Conservation (phyloP, 2,888 invertebrate genomes). For the Meta bourneti region DNA sequence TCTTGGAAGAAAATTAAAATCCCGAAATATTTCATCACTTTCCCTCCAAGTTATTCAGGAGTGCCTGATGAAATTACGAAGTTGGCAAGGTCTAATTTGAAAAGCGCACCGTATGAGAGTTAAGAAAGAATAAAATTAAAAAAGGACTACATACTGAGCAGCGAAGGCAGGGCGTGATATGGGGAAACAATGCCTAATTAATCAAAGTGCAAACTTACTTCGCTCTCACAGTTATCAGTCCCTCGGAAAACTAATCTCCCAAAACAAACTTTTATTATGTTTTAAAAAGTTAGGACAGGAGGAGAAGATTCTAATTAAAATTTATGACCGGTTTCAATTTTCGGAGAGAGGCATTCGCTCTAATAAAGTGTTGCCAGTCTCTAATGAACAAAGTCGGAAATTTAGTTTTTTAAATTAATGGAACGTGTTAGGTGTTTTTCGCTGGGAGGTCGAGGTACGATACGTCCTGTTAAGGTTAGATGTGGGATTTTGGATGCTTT, state of each 20-base stretch:
- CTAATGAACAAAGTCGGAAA: slow-evolving; percentile 74
- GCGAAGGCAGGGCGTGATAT: not conserved
- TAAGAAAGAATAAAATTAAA: slow-evolving; percentile 41
- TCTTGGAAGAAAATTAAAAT: slow-evolving; percentile 54
- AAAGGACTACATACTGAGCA: slow-evolving; percentile 3
- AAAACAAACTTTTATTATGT: slow-evolving; percentile 76
- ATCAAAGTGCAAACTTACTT: slow-evolving; percentile 73
- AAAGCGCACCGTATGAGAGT: slow-evolving; percentile 16
- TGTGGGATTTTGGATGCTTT: not conserved
- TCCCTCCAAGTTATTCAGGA: slow-evolving; percentile 46
- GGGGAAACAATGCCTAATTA: slow-evolving; percentile 71
- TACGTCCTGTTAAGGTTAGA: not conserved
- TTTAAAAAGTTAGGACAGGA: slow-evolving; percentile 63
- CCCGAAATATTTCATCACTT: slow-evolving; percentile 67
- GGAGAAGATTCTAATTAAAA: slow-evolving; percentile 69
- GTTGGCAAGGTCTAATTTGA: slow-evolving; percentile 61
- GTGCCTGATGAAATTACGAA: slow-evolving; percentile 65
- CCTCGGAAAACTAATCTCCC: slow-evolving; percentile 70
- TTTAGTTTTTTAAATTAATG: slow-evolving; percentile 14
- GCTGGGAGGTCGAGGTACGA: not conserved
- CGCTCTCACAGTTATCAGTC: slow-evolving; percentile 66
- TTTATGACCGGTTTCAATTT: slow-evolving; percentile 75
- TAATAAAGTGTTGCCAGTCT: slow-evolving; percentile 73
- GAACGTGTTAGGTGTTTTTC: not conserved
- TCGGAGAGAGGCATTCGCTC: slow-evolving; percentile 57